Conservation (phyloP, 2,888 invertebrate species). For the Ochropleura leucogaster region DNA sequence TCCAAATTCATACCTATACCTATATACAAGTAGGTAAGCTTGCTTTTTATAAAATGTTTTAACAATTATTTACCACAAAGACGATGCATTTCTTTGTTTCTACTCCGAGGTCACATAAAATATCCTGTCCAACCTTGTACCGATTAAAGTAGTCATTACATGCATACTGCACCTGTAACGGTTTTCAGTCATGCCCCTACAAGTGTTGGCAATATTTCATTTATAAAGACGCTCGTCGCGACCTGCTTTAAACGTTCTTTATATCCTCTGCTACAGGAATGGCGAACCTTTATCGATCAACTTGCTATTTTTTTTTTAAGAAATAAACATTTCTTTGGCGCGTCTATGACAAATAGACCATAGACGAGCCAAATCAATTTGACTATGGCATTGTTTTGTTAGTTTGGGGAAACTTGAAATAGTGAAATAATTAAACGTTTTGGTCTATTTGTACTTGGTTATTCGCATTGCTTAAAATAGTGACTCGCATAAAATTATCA, state of each 20-base stretch:
- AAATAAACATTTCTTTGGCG: no score
- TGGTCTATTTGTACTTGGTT: no score
- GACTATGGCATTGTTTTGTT: no score
- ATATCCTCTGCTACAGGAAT: no score
- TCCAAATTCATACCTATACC: background rate
- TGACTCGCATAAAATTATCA: no score
- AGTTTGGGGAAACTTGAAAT: no score
- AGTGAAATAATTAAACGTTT: no score
- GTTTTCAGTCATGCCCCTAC: background rate
- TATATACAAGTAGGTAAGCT: background rate
- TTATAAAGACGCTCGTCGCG: background rate
- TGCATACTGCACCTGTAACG: background rate
- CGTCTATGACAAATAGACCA: no score
- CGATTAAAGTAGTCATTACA: background rate
- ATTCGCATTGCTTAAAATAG: no score
- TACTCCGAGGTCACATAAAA: constrained; percentile 15
- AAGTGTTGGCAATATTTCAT: background rate
- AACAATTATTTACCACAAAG: background rate
- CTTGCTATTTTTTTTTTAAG: no score
- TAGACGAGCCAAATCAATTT: no score
- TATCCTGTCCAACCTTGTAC: background rate
- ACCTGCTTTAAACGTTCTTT: background rate
- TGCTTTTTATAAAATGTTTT: background rate
- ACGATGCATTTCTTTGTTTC: constrained; percentile 23
- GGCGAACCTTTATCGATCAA: no score